Base-by-base conservation (phyloP, 2,888 invertebrate species). In the Hipparchia semele region DNA sequence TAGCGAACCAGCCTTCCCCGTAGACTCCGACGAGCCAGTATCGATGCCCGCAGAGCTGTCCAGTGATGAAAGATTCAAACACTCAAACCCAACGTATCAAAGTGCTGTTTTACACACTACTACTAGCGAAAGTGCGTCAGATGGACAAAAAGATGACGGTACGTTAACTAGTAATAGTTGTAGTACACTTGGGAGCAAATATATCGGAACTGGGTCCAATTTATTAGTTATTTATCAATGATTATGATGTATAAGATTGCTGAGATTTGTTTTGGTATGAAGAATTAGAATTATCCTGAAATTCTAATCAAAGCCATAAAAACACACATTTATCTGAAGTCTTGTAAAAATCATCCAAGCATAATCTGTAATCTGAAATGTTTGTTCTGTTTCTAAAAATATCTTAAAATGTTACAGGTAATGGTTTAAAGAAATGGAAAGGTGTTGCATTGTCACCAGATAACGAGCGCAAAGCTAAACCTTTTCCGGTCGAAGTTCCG, bases 351-450 rank as follows among this genome's bases (percentile, higher is more conserved):
- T 39, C 5, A 39, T 39, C 39, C 39, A 39, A 39, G 5, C 39
- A 39, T 39, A 1, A 39, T 39, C 39, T 39, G 0, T 39, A 39
- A 39, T 39, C 1, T 39, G 39, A 39, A 39, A 39, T 39, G 39
- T 39, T 39, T 39, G 39, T 39, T 39, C 39, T 39, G 0, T 56
- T 12, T n/a, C n/a, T 33, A 56, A 56, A 54, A 13, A 45, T 45
- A 10, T 6, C 45, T 67, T 58, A 2, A 13, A 58, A 66, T 59
- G 65, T 69, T 61, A n/a, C 68, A 70, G 94, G 84, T 23, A 95
- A 95, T 79, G 95, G 95, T 68, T 90, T 97, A 81, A 94, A 96
- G 80, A 97, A 97, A 91, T 97, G 97, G 97, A 97, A 97, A 87
- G 96, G 96, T 67, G 95, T 96, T 64, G 95, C 96, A 77, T 94